phyloP scores from a whole-genome alignment of 2,888 invertebrate species.

The Hypercompe scribonia region DNA sequence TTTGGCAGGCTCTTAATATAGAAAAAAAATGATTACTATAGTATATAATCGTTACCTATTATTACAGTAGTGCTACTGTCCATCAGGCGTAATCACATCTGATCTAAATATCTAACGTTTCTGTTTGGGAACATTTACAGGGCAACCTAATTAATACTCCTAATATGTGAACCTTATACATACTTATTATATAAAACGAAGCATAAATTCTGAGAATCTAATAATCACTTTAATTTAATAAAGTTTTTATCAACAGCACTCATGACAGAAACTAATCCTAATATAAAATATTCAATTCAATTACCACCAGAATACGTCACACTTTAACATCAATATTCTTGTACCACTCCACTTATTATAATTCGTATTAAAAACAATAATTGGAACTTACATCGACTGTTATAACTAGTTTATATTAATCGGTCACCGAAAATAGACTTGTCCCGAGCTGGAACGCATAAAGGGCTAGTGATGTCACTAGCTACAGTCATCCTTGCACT shows the following conservation, averaged over 20 bases:
- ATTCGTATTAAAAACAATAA: conserved; percentile 3
- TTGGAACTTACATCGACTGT: neutral
- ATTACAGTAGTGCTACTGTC: too few relatives aligned
- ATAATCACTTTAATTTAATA: too few relatives aligned
- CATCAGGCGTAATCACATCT: too few relatives aligned
- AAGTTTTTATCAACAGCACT: neutral
- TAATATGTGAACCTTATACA: neutral
- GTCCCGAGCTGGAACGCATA: neutral
- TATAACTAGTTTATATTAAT: neutral
- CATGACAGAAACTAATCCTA: neutral
- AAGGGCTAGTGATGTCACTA: neutral
- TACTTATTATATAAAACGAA: too few relatives aligned
- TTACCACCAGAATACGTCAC: neutral
- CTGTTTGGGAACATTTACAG: neutral
- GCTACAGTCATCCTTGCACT: neutral
- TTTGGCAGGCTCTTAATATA: too few relatives aligned
- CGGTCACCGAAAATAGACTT: neutral
- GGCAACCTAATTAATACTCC: neutral
- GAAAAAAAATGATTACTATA: too few relatives aligned
- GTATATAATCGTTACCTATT: too few relatives aligned
- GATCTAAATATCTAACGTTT: too few relatives aligned
- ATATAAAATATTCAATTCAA: neutral
- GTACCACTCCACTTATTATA: neutral
- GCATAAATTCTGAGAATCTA: too few relatives aligned
- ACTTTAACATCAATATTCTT: neutral